Conservation (phyloP, 2,113 vertebrate genomes). For the Myodes glareolus region DNA sequence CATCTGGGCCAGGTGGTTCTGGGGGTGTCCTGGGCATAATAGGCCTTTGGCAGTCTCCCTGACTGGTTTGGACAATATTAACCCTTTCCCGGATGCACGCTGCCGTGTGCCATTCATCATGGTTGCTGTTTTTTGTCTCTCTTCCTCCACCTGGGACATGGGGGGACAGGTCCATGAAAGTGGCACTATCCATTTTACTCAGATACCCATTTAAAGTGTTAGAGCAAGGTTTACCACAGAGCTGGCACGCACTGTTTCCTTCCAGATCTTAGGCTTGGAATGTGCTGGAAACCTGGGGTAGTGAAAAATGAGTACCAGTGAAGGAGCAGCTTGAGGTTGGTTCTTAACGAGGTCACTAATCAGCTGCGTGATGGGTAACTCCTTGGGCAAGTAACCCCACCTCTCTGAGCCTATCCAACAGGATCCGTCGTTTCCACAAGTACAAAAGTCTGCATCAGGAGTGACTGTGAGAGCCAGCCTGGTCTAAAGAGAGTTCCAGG, state of each 20-base stretch:
- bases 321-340: neutral
- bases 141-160: neutral
- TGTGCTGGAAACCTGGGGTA: neutral
- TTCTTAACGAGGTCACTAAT: neutral
- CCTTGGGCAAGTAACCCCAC: neutral
- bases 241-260: neutral
- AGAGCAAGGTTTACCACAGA: neutral
- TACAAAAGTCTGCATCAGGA: neutral
- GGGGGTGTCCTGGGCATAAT: neutral
- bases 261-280: neutral
- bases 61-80: neutral
- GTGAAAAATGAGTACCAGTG: neutral
- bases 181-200: neutral
- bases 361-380: conserved; percentile 24
- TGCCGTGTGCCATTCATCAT: neutral
- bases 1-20: neutral
- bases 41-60: neutral
- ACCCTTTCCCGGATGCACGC: neutral
- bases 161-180: neutral
- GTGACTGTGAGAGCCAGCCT: neutral
- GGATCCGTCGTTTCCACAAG: neutral
- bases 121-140: neutral
- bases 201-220: neutral
- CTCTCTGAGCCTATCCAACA: neutral
- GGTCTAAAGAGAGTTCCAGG: too few species aligned